Conservation (phyloP, 1,140 invertebrate species). For the Drosophila parvula region DNA sequence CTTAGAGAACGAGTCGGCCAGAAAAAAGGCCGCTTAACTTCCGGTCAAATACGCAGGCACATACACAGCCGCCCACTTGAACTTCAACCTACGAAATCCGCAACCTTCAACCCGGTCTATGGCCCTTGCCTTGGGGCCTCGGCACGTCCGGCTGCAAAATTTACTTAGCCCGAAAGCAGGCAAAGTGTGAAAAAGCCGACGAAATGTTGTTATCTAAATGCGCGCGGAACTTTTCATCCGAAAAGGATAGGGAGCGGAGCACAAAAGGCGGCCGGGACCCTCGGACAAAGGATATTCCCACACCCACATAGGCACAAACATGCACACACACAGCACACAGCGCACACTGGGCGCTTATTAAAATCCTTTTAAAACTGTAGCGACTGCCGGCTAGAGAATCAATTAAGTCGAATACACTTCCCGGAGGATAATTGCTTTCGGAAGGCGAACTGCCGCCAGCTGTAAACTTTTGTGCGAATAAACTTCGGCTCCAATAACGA, state of each 20-base stretch:
- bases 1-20: conserved; percentile 20
- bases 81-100: conserved; percentile 55
- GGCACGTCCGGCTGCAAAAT: conserved; percentile 57
- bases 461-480: conserved; percentile 72
- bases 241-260: conserved; percentile 58
- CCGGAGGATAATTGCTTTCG: conserved; percentile 79
- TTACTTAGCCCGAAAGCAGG: conserved; percentile 48
- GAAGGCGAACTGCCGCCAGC: conserved; percentile 65
- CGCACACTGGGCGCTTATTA: conserved; percentile 54
- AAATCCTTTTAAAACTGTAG: conserved; percentile 77
- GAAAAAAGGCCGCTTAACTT: conserved; percentile 57
- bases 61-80: conserved; percentile 35
- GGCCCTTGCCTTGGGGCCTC: conserved; percentile 10
- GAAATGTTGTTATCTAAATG: conserved; percentile 79
- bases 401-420: conserved; percentile 82
- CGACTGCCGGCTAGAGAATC: conserved; percentile 67
- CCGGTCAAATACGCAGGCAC: conserved; percentile 62
- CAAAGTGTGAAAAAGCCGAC: conserved; percentile 78
- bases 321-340: conserved; percentile 21
- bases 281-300: conserved; percentile 46
- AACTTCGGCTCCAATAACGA: conserved; percentile 76
- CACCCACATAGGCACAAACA: conserved; percentile 9
- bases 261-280: conserved; percentile 42
- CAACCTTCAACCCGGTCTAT: conserved; percentile 57
- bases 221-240: conserved; percentile 68